These are phyloP conservation scores for Eupeodes latifasciatus DNA, from an alignment of 2,888 invertebrate species.

Conservation along the genomic window DNA sequence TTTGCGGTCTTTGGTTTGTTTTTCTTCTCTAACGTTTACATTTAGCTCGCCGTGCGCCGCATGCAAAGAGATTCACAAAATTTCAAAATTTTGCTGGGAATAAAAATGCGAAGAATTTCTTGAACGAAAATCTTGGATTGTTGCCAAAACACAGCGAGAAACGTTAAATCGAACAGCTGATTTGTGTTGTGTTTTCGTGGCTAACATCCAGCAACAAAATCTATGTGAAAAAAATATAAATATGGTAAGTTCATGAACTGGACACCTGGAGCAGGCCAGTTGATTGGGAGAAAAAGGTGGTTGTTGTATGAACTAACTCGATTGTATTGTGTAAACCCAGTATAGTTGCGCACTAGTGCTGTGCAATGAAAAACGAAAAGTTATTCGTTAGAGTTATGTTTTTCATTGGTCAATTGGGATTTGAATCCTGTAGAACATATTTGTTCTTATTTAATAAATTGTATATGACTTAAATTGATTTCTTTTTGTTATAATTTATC, in stretches of 20 bases:
- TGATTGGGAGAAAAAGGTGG: neutral
- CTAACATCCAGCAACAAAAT: slow-evolving; percentile 37
- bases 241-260: neutral
- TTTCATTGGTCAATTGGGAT: too few relatives aligned
- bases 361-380: neutral
- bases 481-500: too few relatives aligned
- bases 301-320: neutral
- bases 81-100: slow-evolving; percentile 4
- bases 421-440: too few relatives aligned
- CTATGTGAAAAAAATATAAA: slow-evolving; percentile 54
- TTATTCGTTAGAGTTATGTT: neutral
- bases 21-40: neutral
- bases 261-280: neutral
- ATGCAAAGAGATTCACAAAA: neutral
- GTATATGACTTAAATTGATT: too few relatives aligned
- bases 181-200: slow-evolving; percentile 48
- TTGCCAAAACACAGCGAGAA: slow-evolving; percentile 51
- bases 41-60: neutral
- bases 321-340: slow-evolving; percentile 17
- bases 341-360: neutral
- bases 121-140: slow-evolving; percentile 44
- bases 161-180: slow-evolving; percentile 67
- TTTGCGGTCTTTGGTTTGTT: neutral
- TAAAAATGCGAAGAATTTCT: slow-evolving; percentile 60
- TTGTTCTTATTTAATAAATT: too few relatives aligned